Conservation (phyloP, 2,888 invertebrate species). For the Ochropleura plecta region DNA sequence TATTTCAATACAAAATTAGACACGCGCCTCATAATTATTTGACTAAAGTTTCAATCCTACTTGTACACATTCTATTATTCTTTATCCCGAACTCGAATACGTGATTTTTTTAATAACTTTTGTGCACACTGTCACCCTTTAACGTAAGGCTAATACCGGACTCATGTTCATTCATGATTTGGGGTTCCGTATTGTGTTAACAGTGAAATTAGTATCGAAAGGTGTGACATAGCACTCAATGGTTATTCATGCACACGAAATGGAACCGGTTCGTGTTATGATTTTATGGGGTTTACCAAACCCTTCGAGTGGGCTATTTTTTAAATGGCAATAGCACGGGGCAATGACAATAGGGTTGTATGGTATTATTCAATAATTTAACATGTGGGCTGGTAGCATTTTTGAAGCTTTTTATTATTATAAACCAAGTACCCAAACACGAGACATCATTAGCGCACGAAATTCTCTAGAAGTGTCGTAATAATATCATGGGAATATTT, state of each 20-base stretch:
- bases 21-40: conserved; percentile 54
- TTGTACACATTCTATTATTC: conserved; percentile 16
- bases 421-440: conserved; percentile 18
- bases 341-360: conserved; percentile 65
- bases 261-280: conserved; percentile 80
- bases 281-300: conserved; percentile 76
- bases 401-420: conserved; percentile 18
- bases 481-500: neutral
- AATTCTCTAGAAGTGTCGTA: neutral
- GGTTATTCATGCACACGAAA: conserved; percentile 83
- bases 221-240: conserved; percentile 85
- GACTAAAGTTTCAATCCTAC: conserved; percentile 37
- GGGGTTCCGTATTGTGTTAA: conserved; percentile 84
- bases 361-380: conserved; percentile 39
- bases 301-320: conserved; percentile 78
- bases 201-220: conserved; percentile 87
- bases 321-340: conserved; percentile 73
- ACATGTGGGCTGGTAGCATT: conserved; percentile 49
- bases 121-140: conserved; percentile 81
- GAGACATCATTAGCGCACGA: conserved; percentile 13
- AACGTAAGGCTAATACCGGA: conserved; percentile 73
- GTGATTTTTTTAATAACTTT: conserved; percentile 75
- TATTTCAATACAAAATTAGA: neutral
- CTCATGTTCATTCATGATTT: conserved; percentile 87
- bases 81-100: conserved; percentile 14